phyloP scores from a whole-genome alignment of 2,113 vertebrate species.

The Arenaria interpres region DNA sequence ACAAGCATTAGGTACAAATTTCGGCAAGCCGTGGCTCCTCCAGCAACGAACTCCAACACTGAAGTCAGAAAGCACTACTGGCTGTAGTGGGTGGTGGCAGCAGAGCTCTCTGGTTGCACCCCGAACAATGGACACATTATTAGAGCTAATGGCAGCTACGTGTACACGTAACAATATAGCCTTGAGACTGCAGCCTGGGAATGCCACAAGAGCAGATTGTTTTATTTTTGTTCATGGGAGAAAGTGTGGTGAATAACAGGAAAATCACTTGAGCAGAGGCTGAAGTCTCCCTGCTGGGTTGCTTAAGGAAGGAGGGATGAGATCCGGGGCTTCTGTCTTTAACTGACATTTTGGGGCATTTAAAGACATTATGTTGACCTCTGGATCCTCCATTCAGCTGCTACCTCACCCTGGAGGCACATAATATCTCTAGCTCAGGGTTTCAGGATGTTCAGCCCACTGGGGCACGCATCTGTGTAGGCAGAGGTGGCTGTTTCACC shows the following conservation, averaged over 20 bases:
- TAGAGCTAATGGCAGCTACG: neutral
- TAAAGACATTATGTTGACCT: neutral
- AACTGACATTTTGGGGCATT: neutral
- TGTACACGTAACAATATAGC: neutral
- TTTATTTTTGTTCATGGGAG: neutral
- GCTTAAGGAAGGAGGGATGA: neutral
- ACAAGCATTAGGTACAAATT: neutral
- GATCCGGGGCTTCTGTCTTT: neutral
- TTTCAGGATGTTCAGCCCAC: neutral
- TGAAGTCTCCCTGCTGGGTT: neutral
- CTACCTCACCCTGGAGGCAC: neutral
- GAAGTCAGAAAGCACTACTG: neutral
- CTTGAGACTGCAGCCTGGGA: conserved; percentile 39
- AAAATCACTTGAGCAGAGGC: neutral
- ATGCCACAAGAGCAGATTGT: neutral
- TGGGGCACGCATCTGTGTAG: neutral
- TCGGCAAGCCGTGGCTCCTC: neutral
- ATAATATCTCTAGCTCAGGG: fast-evolving
- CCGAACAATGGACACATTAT: conserved; percentile 43
- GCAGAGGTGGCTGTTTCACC: neutral
- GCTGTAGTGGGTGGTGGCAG: conserved; percentile 9
- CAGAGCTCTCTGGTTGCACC: conserved; percentile 16
- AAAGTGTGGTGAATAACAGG: neutral
- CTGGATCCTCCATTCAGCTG: neutral
- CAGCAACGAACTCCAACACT: neutral